These are phyloP conservation scores for Chrysomallon squamiferum DNA, from an alignment of 1,140 invertebrate species.

Conservation along the genomic window DNA sequence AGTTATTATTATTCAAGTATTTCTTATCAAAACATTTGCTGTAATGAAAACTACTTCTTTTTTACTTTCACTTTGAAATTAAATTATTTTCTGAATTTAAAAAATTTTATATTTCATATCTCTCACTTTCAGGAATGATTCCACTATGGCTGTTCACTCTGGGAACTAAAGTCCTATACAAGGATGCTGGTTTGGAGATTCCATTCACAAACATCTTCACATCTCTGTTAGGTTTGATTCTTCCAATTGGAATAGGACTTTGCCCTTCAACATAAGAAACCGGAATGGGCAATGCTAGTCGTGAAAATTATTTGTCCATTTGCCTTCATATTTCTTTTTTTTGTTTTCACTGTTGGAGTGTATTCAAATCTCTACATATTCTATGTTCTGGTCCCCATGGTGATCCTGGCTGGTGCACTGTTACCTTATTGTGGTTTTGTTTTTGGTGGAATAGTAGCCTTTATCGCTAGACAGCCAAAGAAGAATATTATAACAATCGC, in stretches of 20 bases:
- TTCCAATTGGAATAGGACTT: conserved; percentile 84
- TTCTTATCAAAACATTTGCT: too few species aligned
- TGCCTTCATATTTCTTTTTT: conserved; percentile 82
- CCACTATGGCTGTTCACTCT: conserved; percentile 93
- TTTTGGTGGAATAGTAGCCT: conserved; percentile 68
- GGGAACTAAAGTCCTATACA: conserved; percentile 74
- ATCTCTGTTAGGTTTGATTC: conserved; percentile 78
- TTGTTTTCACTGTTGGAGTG: conserved; percentile 91
- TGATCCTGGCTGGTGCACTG: conserved; percentile 81
- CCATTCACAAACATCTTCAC: conserved; percentile 83
- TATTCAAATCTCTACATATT: conserved; percentile 92
- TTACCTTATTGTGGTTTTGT: conserved; percentile 88
- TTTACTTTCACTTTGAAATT: too few species aligned
- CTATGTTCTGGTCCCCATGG: conserved; percentile 71
- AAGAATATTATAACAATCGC: conserved; percentile 64
- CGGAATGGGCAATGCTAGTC: conserved; percentile 58
- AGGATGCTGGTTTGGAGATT: conserved; percentile 65
- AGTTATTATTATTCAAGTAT: too few species aligned
- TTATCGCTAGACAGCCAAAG: conserved; percentile 41
- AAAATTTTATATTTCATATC: too few species aligned
- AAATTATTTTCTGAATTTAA: too few species aligned
- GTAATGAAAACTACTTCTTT: too few species aligned
- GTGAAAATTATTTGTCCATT: conserved; percentile 69
- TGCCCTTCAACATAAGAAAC: conserved; percentile 67
- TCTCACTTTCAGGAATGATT: conserved; percentile 88